Percentiles rank a stretch among this genome's conserved stretches.
Evolutionary conservation across 2,888 invertebrate genomes (phyloP).

Genomic region (Eurytoma adleriae): DNA sequence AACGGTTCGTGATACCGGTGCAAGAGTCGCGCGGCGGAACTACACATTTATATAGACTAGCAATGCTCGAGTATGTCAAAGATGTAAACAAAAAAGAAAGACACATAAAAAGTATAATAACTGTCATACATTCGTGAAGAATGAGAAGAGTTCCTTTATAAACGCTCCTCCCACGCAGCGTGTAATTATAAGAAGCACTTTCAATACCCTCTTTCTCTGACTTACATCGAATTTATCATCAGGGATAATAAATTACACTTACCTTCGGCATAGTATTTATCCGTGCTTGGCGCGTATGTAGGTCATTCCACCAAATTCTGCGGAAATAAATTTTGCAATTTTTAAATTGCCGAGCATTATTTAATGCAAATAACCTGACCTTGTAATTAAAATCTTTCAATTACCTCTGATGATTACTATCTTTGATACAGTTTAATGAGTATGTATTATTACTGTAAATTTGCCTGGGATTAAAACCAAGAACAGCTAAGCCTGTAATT

Average conservation of each 20-base stretch:
- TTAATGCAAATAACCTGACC: too few relatives aligned
- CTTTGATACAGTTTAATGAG: too few relatives aligned
- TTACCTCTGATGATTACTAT: too few relatives aligned
- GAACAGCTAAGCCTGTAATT: too few relatives aligned
- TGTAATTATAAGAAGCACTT: conserved; percentile 41
- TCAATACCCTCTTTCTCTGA: conserved; percentile 25
- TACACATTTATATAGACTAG: background rate
- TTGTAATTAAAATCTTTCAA: conserved; percentile 1
- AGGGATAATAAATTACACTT: conserved; percentile 16
- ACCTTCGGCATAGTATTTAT: background rate
- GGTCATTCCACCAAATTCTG: conserved; percentile 5
- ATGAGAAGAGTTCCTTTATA: conserved; percentile 13
- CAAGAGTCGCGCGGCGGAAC: background rate
- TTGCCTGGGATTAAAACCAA: too few relatives aligned
- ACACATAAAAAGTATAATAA: conserved; percentile 19
- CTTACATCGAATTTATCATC: conserved; percentile 28
- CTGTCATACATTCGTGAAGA: background rate
- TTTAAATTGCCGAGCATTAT: too few relatives aligned
- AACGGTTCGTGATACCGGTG: too few relatives aligned
- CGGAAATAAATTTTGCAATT: too few relatives aligned
- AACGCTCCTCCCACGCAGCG: conserved; percentile 11
- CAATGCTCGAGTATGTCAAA: conserved; percentile 30
- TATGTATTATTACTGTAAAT: too few relatives aligned
- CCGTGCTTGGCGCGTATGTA: background rate
- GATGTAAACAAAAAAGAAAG: conserved; percentile 1